These are phyloP conservation scores for Spermophilus dauricus DNA, from an alignment of 2,113 vertebrate species.

Conservation along the genomic window DNA sequence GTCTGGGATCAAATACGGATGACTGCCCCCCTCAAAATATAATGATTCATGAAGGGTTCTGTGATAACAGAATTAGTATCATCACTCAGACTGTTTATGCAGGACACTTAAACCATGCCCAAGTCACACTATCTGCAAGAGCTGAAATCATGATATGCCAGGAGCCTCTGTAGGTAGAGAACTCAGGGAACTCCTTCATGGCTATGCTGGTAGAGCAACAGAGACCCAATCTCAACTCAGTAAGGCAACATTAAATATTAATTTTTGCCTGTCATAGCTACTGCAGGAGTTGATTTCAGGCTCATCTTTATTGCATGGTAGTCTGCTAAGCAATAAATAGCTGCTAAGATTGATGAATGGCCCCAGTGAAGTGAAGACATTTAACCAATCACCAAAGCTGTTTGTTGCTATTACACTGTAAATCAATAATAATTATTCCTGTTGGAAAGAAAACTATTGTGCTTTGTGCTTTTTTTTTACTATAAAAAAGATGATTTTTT, in stretches of 20 bases:
- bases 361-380: conserved; percentile 74
- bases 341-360: conserved; percentile 80
- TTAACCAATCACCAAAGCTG: conserved; percentile 80
- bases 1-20: neutral
- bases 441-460: conserved; percentile 63
- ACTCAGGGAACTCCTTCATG: neutral
- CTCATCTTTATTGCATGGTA: conserved; percentile 63
- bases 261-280: conserved; percentile 75
- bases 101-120: neutral
- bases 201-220: neutral
- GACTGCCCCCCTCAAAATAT: neutral
- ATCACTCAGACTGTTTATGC: conserved; percentile 13
- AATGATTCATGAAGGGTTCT: neutral
- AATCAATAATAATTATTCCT: conserved; percentile 82
- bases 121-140: neutral
- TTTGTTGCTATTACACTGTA: conserved; percentile 80
- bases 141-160: neutral
- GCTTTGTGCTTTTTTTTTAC: conserved; percentile 65
- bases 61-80: neutral
- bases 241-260: conserved; percentile 75
- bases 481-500: conserved; percentile 62
- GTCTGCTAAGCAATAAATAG: conserved; percentile 81
- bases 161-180: neutral
- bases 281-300: conserved; percentile 74
- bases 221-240: conserved; percentile 52